These are phyloP conservation scores for Ceramica pisi DNA, from an alignment of 2,888 invertebrate species.

Conservation along the genomic window DNA sequence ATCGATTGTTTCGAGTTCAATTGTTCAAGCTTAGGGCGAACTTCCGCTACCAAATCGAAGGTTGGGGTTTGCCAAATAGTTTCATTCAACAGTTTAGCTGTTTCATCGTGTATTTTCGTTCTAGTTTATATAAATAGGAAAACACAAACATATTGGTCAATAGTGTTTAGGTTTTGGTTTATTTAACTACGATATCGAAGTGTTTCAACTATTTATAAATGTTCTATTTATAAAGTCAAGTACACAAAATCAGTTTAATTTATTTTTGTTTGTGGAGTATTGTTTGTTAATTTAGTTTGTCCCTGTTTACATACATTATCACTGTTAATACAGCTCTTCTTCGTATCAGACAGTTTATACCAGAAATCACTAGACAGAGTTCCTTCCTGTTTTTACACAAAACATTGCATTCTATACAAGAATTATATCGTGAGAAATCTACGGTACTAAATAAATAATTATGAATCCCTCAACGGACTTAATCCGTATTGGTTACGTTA, in stretches of 20 bases:
- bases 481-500: conserved; percentile 37
- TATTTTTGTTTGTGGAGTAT: no score
- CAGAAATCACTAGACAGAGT: neutral
- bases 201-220: neutral
- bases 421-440: conserved; percentile 6
- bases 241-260: neutral
- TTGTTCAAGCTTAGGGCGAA: conserved; percentile 51
- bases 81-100: conserved; percentile 54
- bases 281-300: neutral
- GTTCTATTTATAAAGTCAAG: neutral
- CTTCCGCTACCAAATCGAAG: conserved; percentile 64
- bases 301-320: neutral
- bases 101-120: conserved; percentile 52
- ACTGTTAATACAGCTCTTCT: neutral
- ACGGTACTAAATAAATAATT: neutral
- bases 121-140: conserved; percentile 57
- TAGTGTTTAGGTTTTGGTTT: conserved; percentile 17
- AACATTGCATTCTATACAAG: neutral
- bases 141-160: conserved; percentile 12
- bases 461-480: conserved; percentile 47
- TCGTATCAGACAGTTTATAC: neutral
- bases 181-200: neutral
- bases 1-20: conserved; percentile 46
- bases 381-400: neutral
- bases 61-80: conserved; percentile 40